Conservation (phyloP, 2,797 vertebrate species). For the Cossypha niveicapilla region DNA sequence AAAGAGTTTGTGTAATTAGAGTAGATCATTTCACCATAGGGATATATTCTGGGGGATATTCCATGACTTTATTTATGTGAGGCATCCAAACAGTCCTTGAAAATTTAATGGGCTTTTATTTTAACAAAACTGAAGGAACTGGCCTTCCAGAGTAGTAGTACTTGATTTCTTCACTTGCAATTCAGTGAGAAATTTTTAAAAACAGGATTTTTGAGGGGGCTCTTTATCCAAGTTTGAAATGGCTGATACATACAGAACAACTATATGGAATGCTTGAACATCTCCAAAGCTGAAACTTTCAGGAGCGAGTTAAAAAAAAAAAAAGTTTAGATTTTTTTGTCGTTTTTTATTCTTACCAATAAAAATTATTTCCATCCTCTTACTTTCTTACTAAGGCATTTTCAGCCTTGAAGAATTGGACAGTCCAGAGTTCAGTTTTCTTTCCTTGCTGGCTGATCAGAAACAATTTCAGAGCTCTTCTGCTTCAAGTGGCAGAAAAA, state of each 20-base stretch:
- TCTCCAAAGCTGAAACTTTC: neutral
- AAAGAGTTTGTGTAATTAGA: neutral
- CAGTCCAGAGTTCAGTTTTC: neutral
- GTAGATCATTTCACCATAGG: neutral
- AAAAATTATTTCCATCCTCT: neutral
- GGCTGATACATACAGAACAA: neutral
- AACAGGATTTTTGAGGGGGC: neutral
- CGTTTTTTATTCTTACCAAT: neutral
- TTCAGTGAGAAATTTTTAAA: neutral
- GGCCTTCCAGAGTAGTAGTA: neutral
- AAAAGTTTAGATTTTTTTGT: too few species aligned
- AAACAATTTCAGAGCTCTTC: neutral
- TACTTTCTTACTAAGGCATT: neutral
- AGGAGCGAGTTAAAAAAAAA: fast-evolving
- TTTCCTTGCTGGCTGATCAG: neutral
- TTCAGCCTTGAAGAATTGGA: neutral
- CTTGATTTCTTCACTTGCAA: neutral
- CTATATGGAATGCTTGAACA: neutral
- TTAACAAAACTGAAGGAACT: neutral
- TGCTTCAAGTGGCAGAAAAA: neutral
- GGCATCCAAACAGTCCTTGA: neutral
- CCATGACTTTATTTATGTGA: neutral
- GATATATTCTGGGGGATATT: neutral
- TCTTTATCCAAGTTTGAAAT: neutral
- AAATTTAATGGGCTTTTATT: neutral